Evolutionary conservation across 2,113 vertebrate species (phyloP), one percentile per base, ranked within the genome.

Genomic region (Triplophysa siluroides): DNA sequence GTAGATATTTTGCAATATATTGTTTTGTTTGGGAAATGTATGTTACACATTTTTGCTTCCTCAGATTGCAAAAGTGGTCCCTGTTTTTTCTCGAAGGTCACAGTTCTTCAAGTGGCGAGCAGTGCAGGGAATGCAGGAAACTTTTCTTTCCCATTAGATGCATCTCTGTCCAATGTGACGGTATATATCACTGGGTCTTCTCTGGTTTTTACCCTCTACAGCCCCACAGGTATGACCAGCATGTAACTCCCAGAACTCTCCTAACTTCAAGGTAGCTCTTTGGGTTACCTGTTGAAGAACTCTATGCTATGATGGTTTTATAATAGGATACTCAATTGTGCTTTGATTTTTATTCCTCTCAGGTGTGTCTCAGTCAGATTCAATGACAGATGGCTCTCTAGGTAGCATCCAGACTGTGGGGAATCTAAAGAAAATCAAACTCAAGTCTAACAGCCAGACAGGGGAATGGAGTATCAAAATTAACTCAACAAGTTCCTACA

Each of bases 401-500:
- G 73, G 56, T n/a, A 75, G 13, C 23, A 45, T 62, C 38, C 58
- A 41, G 72, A 75, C 72, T 62, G 21, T 75, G 14, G 56, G 56
- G 14, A 75, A 41, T 62, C 8, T 75, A 19, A 75, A 18, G 16
- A 62, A 38, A 61, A 1, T 75, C 11, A 61, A 75, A 62, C 21
- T 75, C 0, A 26, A 3, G 33, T 62, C 72, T 62, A 12, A 75
- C 14, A 83, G 58, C 9, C n/a, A 78, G 74, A 45, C 7, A 21
- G 91, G 90, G 68, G n/a, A 1, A 9, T 92, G 90, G 90, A 13
- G 71, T 50, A 80, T 90, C 0, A 63, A 1, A 14, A 81, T 91
- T 41, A 43, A 13, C 61, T 89, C 90, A 3, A 63, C 61, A 19
- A 41, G 86, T n/a, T 60, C 86, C 10, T 91, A 88, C 84, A 84